phyloP scores from a whole-genome alignment of 2,797 vertebrate genomes.

The Aselliscus stoliczkanus region DNA sequence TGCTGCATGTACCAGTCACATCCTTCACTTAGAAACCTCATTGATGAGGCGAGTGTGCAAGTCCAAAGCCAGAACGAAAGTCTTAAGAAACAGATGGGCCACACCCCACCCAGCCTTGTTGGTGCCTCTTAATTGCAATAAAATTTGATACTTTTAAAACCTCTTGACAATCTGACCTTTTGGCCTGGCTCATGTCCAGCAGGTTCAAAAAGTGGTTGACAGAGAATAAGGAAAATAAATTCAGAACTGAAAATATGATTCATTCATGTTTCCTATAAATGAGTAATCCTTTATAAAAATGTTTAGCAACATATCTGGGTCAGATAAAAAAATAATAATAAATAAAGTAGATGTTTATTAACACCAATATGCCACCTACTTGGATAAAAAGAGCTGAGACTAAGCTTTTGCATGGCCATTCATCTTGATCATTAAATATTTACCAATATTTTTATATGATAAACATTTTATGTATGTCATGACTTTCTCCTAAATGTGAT shows the following conservation, averaged over 20 bases:
- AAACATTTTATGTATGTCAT: slow-evolving; percentile 44
- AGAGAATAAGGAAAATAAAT: neutral
- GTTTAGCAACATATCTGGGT: neutral
- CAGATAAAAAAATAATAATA: neutral
- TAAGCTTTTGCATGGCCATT: neutral
- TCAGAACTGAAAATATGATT: neutral
- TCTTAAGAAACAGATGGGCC: rapidly evolving
- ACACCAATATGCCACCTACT: neutral
- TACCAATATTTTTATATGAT: neutral
- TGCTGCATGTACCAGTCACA: rapidly evolving
- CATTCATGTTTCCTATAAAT: neutral
- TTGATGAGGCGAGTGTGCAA: too few relatives aligned
- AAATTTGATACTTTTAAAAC: neutral
- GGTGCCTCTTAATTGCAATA: neutral
- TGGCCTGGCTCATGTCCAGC: neutral
- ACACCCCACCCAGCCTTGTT: neutral
- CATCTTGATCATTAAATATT: slow-evolving; percentile 41
- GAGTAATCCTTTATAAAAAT: neutral
- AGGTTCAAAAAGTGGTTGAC: neutral
- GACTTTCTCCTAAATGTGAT: neutral
- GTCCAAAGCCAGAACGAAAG: neutral
- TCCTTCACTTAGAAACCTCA: neutral
- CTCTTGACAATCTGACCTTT: neutral
- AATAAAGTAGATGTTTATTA: neutral
- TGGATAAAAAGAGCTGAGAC: neutral